These are phyloP conservation scores for Hexactinellida sp. DNA, from an alignment of 37 sponge, comb jelly and placozoan species.

Conservation along the genomic window DNA sequence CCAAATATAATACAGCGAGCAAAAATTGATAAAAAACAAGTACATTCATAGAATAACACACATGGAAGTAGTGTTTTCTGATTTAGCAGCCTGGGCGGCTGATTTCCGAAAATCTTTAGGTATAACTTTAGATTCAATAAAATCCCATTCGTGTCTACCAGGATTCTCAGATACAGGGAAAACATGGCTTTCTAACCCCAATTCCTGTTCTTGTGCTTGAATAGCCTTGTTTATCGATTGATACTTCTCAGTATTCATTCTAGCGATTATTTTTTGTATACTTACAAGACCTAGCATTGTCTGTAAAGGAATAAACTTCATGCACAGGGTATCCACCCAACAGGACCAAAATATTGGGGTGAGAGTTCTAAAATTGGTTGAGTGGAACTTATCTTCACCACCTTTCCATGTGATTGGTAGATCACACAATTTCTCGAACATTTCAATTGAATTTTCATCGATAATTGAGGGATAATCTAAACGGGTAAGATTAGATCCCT, in stretches of 20 bases:
- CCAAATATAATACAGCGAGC: too few relatives aligned
- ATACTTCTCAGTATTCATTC: background rate
- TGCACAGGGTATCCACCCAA: background rate
- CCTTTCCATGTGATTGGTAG: background rate
- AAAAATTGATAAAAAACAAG: too few relatives aligned
- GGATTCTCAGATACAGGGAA: background rate
- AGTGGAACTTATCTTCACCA: background rate
- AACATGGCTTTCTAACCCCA: background rate
- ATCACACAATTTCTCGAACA: background rate
- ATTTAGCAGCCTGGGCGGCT: background rate
- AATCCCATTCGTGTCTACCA: background rate
- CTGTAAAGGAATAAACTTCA: background rate
- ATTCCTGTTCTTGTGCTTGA: background rate
- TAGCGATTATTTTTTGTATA: background rate
- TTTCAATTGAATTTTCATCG: background rate
- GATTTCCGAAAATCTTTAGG: background rate
- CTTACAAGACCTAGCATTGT: background rate
- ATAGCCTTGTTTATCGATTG: background rate
- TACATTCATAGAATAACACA: background rate
- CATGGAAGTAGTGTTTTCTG: background rate
- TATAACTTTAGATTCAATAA: background rate
- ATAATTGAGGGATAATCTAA: background rate
- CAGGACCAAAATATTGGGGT: background rate
- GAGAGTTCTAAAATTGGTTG: background rate
- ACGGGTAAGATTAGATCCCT: background rate